Percentiles rank a stretch among this genome's conserved stretches.
phyloP scores from a whole-genome alignment of 2,888 invertebrate genomes.

The Odontocolon sp. region DNA sequence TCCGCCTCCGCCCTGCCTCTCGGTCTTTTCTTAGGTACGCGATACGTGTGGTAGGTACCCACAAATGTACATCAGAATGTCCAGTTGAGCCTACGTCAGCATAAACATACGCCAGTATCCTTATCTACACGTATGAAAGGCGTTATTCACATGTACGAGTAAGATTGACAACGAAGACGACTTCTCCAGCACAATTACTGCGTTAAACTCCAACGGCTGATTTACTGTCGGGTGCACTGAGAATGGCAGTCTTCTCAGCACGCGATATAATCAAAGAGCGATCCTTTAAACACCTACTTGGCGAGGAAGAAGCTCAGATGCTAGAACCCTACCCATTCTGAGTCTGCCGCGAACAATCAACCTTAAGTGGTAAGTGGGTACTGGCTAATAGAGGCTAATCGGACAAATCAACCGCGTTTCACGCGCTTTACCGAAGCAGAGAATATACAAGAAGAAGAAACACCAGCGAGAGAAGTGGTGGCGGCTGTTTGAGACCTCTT shows the following conservation, averaged over 20 bases:
- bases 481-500: background rate
- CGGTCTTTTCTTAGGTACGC: background rate
- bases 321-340: conserved; percentile 2
- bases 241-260: conserved; percentile 48
- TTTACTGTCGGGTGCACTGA: conserved; percentile 46
- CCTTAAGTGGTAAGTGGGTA: conserved; percentile 71
- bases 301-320: conserved; percentile 33
- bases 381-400: conserved; percentile 76
- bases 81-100: background rate
- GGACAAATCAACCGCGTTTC: conserved; percentile 69
- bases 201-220: conserved; percentile 45
- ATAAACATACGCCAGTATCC: conserved; percentile 1
- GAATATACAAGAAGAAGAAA: conserved; percentile 25
- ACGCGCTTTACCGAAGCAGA: conserved; percentile 61
- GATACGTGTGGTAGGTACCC: background rate
- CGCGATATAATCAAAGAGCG: conserved; percentile 59
- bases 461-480: conserved; percentile 1
- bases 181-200: conserved; percentile 45
- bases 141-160: conserved; percentile 11
- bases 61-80: background rate
- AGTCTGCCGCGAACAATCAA: conserved; percentile 68
- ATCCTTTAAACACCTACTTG: conserved; percentile 63
- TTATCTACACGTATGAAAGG: background rate
- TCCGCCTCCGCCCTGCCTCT: conserved; percentile 12
- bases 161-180: conserved; percentile 4